Evolutionary conservation across 2,797 vertebrate species (phyloP).

Genomic region (Syngnathus acus): DNA sequence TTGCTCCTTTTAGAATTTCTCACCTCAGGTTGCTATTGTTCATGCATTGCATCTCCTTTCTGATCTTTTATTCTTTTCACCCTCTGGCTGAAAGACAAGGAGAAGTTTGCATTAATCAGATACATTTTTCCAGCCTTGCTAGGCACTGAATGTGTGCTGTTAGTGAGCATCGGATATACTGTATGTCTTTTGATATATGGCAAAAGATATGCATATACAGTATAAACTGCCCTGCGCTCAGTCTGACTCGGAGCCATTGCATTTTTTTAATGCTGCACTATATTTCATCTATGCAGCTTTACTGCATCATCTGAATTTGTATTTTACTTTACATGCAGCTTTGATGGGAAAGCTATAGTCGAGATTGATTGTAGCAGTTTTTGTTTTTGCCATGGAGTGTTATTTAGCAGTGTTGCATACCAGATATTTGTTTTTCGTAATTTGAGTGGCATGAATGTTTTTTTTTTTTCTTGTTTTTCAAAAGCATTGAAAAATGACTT

Average conservation of each 20-base stretch:
- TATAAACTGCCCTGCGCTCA: conserved; percentile 26
- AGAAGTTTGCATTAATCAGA: conserved; percentile 52
- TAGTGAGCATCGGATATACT: conserved; percentile 4
- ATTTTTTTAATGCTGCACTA: conserved; percentile 14
- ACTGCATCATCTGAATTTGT: neutral
- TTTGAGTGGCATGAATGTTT: too few species aligned
- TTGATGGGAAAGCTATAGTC: neutral
- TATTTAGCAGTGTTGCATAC: neutral
- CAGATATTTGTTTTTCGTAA: too few species aligned
- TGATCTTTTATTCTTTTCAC: conserved; percentile 46
- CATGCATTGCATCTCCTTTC: conserved; percentile 60
- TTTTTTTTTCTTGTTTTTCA: too few species aligned
- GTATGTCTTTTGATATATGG: conserved; percentile 19
- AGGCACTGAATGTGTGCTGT: neutral
- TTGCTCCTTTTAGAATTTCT: conserved; percentile 63
- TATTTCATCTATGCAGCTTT: conserved; percentile 9
- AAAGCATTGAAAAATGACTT: too few species aligned
- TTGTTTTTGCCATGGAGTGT: neutral
- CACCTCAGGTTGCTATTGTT: conserved; percentile 62
- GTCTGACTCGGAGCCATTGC: conserved; percentile 21
- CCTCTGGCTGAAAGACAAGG: conserved; percentile 28
- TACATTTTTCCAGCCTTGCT: conserved; percentile 20
- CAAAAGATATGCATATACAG: conserved; percentile 6
- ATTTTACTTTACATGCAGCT: neutral
- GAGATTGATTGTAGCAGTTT: neutral